phyloP scores from a whole-genome alignment of 2,113 vertebrate genomes.

The Carassius auratus region DNA sequence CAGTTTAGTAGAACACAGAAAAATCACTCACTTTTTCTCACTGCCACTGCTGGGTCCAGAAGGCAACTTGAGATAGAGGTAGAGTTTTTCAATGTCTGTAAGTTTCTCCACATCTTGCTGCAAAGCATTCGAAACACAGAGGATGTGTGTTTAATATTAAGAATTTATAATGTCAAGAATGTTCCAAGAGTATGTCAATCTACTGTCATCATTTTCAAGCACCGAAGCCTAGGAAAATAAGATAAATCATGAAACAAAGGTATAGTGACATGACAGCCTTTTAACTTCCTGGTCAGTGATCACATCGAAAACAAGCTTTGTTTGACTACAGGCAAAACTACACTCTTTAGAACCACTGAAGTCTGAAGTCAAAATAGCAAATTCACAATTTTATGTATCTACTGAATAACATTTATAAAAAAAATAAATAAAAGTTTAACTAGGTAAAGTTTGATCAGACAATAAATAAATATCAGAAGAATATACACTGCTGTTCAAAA shows the following conservation, averaged over 20 bases:
- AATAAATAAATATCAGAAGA: not conserved
- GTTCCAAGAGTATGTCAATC: not conserved
- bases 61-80: constrained; percentile 99
- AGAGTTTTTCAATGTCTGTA: constrained; percentile 99
- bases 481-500: not conserved
- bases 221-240: not conserved
- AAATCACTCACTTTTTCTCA: constrained; percentile 86
- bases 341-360: not conserved
- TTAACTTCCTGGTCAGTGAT: not conserved
- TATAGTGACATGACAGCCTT: not conserved
- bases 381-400: not conserved
- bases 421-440: too few species aligned
- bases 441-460: not conserved
- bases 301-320: not conserved
- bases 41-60: constrained; percentile 88
- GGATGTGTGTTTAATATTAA: not conserved
- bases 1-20: too few species aligned
- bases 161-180: not conserved
- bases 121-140: constrained; percentile 56
- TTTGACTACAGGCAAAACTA: not conserved
- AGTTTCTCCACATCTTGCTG: constrained; percentile 99
- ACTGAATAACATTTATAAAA: not conserved
- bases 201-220: not conserved
- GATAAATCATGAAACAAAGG: not conserved
- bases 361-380: not conserved